A percentile compares a stretch with the other conserved stretches of the same genome.
Evolutionary conservation across 2,888 invertebrate genomes (phyloP).

Genomic region (Eilema depressum): DNA sequence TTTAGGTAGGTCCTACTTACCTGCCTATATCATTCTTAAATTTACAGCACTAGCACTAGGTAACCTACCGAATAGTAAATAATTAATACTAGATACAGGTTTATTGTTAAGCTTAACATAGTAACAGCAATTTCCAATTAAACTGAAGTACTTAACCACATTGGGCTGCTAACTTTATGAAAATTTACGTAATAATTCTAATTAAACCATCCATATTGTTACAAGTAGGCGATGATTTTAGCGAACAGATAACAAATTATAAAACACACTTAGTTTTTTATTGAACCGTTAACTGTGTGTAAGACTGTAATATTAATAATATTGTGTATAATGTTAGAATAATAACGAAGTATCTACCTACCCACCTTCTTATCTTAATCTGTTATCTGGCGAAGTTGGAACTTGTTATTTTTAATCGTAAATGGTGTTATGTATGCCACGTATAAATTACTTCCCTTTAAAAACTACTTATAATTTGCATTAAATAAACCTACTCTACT

Average conservation of each 20-base stretch:
- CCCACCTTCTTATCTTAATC: neutral
- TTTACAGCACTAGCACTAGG: too few species aligned
- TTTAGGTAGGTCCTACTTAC: too few species aligned
- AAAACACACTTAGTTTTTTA: neutral
- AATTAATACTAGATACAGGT: too few species aligned
- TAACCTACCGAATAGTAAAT: too few species aligned
- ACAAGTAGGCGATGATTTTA: neutral
- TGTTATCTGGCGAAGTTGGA: neutral
- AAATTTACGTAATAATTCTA: neutral
- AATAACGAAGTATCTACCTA: neutral
- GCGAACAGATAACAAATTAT: neutral
- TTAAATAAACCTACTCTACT: neutral
- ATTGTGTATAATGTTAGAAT: neutral
- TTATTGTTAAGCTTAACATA: too few species aligned
- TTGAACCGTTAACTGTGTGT: neutral
- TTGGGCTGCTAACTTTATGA: too few species aligned
- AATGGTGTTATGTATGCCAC: neutral
- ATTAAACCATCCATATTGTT: neutral
- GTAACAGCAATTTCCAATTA: too few species aligned
- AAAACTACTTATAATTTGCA: neutral
- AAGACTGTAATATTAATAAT: neutral
- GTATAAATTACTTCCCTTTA: neutral
- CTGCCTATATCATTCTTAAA: too few species aligned
- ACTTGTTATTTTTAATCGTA: neutral
- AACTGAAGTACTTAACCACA: neutral